Conservation (phyloP, 2,888 invertebrate genomes). For the Pherbina coryleti region DNA sequence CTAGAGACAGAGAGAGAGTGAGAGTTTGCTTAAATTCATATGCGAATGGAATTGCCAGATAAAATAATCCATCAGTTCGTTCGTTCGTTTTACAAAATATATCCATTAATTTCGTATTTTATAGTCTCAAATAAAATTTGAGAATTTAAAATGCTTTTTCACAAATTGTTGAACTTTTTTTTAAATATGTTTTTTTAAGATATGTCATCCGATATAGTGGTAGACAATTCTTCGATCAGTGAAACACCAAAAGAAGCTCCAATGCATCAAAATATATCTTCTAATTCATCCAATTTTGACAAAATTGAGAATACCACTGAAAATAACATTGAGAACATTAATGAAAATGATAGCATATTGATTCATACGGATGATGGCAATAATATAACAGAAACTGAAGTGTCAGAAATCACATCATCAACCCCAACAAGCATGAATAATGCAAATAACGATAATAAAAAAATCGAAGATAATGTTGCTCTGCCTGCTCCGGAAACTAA, state of each 20-base stretch:
- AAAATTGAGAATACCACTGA: neutral
- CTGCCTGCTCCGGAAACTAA: neutral
- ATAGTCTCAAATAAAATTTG: no score
- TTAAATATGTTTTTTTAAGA: neutral
- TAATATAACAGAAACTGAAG: neutral
- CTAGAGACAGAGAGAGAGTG: no score
- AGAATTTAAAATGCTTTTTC: no score
- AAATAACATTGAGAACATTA: neutral
- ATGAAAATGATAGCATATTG: neutral
- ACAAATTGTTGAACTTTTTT: no score
- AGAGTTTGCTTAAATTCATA: no score
- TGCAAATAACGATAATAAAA: neutral
- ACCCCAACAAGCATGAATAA: neutral
- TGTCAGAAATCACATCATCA: neutral
- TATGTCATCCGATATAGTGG: neutral
- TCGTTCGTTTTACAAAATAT: no score
- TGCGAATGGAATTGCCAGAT: no score
- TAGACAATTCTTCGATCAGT: neutral
- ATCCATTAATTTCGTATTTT: no score
- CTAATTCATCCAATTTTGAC: neutral
- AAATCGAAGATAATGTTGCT: neutral
- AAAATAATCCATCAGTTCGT: no score
- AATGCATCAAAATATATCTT: neutral
- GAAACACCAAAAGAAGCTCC: neutral
- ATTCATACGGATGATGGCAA: neutral